phyloP scores from a whole-genome alignment of 2,797 vertebrate species.

The Lagodon rhomboides region DNA sequence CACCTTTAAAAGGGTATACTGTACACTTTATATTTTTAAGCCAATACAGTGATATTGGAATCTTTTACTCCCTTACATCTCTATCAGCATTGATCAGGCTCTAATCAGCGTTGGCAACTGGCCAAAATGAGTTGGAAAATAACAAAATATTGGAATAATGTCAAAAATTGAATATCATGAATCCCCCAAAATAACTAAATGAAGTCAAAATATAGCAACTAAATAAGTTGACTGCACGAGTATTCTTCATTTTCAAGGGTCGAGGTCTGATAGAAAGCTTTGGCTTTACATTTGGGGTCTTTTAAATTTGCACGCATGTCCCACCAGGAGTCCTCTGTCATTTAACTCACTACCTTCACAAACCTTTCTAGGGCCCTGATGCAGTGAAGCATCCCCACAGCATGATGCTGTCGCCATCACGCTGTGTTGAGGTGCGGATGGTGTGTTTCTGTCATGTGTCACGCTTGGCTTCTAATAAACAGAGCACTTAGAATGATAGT shows the following conservation, averaged over 20 bases:
- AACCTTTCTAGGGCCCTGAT: background rate
- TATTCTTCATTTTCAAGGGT: background rate
- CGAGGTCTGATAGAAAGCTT: background rate
- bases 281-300: background rate
- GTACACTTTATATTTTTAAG: too few species aligned
- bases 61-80: too few species aligned
- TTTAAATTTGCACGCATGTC: background rate
- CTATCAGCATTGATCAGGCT: too few species aligned
- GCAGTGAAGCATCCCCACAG: background rate
- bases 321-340: background rate
- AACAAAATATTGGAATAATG: too few species aligned
- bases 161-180: too few species aligned
- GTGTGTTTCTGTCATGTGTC: conserved; percentile 2
- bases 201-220: background rate
- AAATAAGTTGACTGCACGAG: background rate
- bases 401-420: background rate
- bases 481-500: background rate
- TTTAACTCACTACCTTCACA: background rate
- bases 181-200: too few species aligned
- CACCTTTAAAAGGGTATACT: too few species aligned
- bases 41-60: too few species aligned
- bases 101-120: too few species aligned
- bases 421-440: background rate
- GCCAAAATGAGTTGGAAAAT: too few species aligned
- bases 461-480: background rate